A percentile compares a stretch with the other conserved stretches of the same genome.
These are phyloP conservation scores for Onthophagus taurus DNA, from an alignment of 1,140 invertebrate genomes.

Conservation along the genomic window DNA sequence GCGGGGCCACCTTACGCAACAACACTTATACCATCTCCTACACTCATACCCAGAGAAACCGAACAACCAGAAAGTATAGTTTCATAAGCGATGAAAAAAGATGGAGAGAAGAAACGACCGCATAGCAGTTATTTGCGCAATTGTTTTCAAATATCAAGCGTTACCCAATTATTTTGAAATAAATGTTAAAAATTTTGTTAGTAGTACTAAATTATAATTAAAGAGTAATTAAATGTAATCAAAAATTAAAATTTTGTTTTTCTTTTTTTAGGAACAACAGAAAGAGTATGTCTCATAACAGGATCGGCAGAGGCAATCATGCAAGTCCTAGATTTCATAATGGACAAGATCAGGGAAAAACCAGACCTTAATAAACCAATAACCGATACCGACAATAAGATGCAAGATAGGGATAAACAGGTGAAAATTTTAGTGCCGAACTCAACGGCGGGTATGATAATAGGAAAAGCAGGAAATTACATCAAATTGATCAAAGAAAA, in stretches of 20 bases:
- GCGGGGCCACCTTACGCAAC: too few species aligned
- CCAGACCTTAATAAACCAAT: constrained; percentile 81
- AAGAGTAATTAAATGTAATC: neutral
- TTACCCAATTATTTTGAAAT: too few species aligned
- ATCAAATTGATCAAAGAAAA: constrained; percentile 98
- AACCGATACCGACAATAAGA: constrained; percentile 58
- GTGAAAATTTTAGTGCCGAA: constrained; percentile 98
- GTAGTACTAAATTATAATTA: constrained; percentile 1
- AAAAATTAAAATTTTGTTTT: constrained; percentile 10
- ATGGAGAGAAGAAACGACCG: too few species aligned
- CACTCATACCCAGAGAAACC: too few species aligned
- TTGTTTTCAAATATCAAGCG: too few species aligned
- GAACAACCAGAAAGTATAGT: too few species aligned
- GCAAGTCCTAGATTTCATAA: constrained; percentile 90
- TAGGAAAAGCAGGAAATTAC: constrained; percentile 94
- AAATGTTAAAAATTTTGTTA: too few species aligned
- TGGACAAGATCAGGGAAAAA: constrained; percentile 97
- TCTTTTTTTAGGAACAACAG: constrained; percentile 75
- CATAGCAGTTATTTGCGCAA: too few species aligned
- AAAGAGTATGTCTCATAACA: constrained; percentile 94
- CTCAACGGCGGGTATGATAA: constrained; percentile 98
- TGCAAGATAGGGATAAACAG: constrained; percentile 71
- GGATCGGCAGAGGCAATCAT: constrained; percentile 89
- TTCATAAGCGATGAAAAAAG: too few species aligned
- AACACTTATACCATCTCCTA: too few species aligned